Evolutionary conservation across 2,888 invertebrate species (phyloP).

Genomic region (Cataglyphis altisquamis): DNA sequence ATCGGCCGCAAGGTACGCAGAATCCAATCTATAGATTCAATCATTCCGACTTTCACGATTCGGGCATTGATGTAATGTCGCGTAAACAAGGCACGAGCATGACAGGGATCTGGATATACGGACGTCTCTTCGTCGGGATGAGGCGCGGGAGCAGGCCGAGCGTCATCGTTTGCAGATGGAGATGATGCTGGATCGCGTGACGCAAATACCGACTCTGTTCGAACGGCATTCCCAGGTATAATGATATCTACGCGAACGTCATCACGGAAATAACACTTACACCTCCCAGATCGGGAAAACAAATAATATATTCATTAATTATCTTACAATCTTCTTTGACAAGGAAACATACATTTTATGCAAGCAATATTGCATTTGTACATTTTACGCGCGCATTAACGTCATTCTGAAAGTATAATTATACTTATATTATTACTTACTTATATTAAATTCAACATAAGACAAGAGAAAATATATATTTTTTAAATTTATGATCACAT

Average conservation of each 20-base stretch:
- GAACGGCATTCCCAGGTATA: constrained; percentile 90
- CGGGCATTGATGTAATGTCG: constrained; percentile 42
- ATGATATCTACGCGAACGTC: neutral
- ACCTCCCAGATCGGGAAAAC: neutral
- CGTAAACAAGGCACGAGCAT: constrained; percentile 84
- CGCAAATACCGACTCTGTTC: constrained; percentile 90
- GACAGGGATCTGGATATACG: constrained; percentile 91
- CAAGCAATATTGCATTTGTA: neutral
- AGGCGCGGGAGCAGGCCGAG: constrained; percentile 90
- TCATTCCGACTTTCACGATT: neutral
- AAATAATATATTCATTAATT: constrained; percentile 2
- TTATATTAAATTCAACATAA: neutral
- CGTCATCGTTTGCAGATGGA: constrained; percentile 91
- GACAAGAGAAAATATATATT: neutral
- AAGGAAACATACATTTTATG: neutral
- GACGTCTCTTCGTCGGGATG: constrained; percentile 89
- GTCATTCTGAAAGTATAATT: neutral
- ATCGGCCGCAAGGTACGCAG: constrained; percentile 81
- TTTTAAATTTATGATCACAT: neutral
- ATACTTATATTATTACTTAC: neutral
- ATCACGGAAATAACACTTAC: neutral
- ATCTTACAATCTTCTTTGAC: neutral
- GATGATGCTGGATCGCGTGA: constrained; percentile 90
- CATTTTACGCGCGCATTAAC: neutral
- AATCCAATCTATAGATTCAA: neutral